Percentiles rank a stretch among this genome's conserved stretches.
These are phyloP conservation scores for Nebria salina DNA, from an alignment of 2,888 invertebrate genomes.

Conservation along the genomic window DNA sequence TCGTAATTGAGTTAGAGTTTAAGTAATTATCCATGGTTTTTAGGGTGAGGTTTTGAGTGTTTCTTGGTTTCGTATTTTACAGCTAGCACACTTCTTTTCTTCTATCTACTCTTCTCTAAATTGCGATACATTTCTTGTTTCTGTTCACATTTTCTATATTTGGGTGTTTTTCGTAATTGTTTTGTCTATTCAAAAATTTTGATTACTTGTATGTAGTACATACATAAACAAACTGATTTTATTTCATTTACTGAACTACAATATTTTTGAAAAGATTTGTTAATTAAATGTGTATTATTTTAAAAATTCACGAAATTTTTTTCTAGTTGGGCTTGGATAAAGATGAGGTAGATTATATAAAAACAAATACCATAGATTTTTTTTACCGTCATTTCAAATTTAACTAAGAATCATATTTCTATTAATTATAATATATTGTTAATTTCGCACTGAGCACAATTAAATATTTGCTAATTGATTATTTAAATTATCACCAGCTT, in stretches of 20 bases:
- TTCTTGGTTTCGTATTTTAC: too few relatives aligned
- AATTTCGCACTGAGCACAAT: slow-evolving; percentile 33
- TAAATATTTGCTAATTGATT: slow-evolving; percentile 19
- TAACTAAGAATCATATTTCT: slow-evolving; percentile 26
- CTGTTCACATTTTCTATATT: not conserved
- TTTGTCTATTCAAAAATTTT: not conserved
- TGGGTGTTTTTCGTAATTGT: not conserved
- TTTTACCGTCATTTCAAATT: slow-evolving; percentile 44
- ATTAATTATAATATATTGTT: slow-evolving; percentile 25
- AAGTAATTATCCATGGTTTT: too few relatives aligned
- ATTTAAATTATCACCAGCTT: slow-evolving; percentile 29
- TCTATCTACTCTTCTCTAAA: not conserved
- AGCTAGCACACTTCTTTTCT: not conserved
- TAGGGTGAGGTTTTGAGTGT: too few relatives aligned
- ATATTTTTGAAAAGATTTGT: not conserved
- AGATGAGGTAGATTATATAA: slow-evolving; percentile 76
- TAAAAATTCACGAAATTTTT: slow-evolving; percentile 53
- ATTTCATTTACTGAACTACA: not conserved
- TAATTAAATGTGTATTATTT: slow-evolving; percentile 36
- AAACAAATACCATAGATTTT: slow-evolving; percentile 49
- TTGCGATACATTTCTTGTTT: not conserved
- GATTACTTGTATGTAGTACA: not conserved
- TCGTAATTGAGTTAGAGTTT: too few relatives aligned
- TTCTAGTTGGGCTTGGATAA: slow-evolving; percentile 89
- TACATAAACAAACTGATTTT: not conserved